These are phyloP conservation scores for Camelus bactrianus DNA, from an alignment of 2,113 vertebrate genomes.

Conservation along the genomic window DNA sequence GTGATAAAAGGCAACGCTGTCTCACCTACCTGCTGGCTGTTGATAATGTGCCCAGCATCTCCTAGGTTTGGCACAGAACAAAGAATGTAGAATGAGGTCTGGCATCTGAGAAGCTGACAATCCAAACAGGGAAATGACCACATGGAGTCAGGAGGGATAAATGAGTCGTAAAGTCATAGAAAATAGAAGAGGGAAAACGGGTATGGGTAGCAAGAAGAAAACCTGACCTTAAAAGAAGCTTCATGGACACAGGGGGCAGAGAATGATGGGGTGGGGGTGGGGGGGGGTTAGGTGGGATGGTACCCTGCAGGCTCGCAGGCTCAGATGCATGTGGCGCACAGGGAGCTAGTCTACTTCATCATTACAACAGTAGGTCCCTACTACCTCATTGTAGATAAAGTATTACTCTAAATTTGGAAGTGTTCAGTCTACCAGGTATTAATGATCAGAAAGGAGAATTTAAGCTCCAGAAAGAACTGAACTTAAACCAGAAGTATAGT, in stretches of 20 bases:
- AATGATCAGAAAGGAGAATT: neutral
- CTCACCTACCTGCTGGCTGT: neutral
- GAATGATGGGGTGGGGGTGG: neutral
- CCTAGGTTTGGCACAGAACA: neutral
- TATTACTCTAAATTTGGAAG: neutral
- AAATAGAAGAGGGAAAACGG: neutral
- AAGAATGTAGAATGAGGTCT: neutral
- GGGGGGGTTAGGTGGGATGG: accelerated
- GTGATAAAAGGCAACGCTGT: neutral
- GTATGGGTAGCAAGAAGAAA: neutral
- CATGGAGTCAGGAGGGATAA: neutral
- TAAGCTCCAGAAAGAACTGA: neutral
- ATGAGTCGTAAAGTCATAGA: neutral
- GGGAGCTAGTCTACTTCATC: neutral
- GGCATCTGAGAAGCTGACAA: too few relatives aligned
- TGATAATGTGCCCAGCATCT: neutral
- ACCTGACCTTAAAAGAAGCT: neutral
- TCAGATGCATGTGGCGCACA: accelerated
- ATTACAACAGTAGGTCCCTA: accelerated
- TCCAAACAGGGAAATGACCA: neutral
- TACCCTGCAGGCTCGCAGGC: neutral
- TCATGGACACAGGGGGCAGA: accelerated
- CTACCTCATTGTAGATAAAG: neutral
- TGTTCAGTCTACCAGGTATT: neutral
- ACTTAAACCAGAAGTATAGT: neutral